Percentiles rank a stretch among this genome's conserved stretches.
phyloP scores from a whole-genome alignment of 2,113 vertebrate genomes.

The Galemys pyrenaicus region DNA sequence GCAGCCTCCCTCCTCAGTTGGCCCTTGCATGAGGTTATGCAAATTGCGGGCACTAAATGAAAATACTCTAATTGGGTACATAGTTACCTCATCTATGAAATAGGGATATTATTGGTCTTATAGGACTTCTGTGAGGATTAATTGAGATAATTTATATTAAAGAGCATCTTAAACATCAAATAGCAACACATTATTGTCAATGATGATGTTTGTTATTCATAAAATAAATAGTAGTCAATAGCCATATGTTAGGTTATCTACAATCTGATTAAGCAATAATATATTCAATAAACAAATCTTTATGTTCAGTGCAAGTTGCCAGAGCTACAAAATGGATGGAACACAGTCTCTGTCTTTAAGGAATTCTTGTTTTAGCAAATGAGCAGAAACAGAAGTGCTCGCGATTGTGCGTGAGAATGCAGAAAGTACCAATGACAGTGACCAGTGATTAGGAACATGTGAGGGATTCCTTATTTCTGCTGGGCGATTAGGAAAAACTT shows the following conservation, averaged over 20 bases:
- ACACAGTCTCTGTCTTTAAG: not conserved
- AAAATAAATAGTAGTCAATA: not conserved
- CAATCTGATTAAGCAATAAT: not conserved
- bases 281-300: not conserved
- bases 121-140: not conserved
- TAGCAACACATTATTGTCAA: not conserved
- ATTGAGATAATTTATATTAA: not conserved
- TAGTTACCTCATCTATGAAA: not conserved
- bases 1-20: conserved; percentile 6
- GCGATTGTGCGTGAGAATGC: not conserved
- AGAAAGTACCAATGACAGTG: not conserved
- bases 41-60: conserved; percentile 28
- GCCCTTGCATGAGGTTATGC: conserved; percentile 27
- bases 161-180: not conserved
- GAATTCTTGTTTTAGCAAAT: not conserved
- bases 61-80: not conserved
- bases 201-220: not conserved
- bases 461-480: not conserved
- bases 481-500: not conserved
- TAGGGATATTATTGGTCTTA: not conserved
- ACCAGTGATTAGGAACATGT: not conserved
- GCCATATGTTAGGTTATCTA: not conserved
- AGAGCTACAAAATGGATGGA: not conserved
- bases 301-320: not conserved
- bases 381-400: not conserved